Evolutionary conservation across 92 coral and sea anemone species (phyloP).

Genomic region (Zoanthus solanderi): DNA sequence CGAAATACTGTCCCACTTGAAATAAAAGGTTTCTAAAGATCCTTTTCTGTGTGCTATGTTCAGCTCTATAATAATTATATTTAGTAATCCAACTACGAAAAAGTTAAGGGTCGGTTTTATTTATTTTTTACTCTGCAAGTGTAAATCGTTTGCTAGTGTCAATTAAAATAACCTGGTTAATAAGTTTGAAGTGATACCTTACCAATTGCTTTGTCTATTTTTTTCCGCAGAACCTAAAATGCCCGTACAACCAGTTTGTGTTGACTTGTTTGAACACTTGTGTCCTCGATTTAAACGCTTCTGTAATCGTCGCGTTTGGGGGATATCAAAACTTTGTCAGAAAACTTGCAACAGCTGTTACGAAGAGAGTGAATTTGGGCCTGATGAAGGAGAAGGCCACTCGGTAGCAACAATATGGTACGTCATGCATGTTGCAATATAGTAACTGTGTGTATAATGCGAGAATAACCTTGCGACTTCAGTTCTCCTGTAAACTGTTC

Average conservation of each 20-base stretch:
- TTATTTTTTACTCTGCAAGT: too few species aligned
- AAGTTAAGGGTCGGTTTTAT: too few species aligned
- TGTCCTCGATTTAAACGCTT: conserved; percentile 1
- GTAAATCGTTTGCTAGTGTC: too few species aligned
- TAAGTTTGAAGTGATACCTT: too few species aligned
- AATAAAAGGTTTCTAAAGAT: too few species aligned
- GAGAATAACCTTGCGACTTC: background rate
- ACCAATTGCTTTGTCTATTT: background rate
- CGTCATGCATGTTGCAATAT: background rate
- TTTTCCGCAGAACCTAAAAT: conserved; percentile 23
- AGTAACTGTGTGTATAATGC: background rate
- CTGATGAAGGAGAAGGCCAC: conserved; percentile 1
- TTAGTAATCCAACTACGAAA: too few species aligned
- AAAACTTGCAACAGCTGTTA: conserved; percentile 6
- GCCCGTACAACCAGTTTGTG: conserved; percentile 22
- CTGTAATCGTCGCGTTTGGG: background rate
- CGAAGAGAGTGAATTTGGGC: background rate
- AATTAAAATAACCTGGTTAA: too few species aligned
- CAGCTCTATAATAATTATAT: too few species aligned
- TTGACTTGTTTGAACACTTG: background rate
- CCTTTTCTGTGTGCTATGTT: too few species aligned
- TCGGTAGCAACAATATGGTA: conserved; percentile 16
- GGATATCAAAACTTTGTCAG: conserved; percentile 12
- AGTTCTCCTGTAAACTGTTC: background rate
- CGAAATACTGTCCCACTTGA: too few species aligned